Evolutionary conservation across 30 jellyfish, hydroid and myxozoan species (phyloP), one percentile per base, ranked within the genome.

Genomic region (Haliclystus octoradiatus): DNA sequence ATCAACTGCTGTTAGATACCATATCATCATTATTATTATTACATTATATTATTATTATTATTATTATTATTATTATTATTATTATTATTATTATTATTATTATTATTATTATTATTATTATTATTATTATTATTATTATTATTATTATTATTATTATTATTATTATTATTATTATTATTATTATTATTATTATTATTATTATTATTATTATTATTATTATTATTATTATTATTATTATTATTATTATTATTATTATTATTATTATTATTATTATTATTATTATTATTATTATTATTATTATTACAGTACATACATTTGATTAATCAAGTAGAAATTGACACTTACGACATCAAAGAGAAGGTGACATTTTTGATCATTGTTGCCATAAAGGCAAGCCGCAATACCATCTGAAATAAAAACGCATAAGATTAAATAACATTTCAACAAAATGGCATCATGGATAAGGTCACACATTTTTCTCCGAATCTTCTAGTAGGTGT

Each of bases 341-440:
- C 84, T 35, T 72, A 80, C 94, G 85, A 80, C 65, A 50, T 66
- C 68, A 49, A 80, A 80, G 9, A 80, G 80, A 52, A 80, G 30
- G 2, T 68, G 40, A 61, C 84, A 80, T 57, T 80, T 80, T 62
- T 80, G 78, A 3, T 69, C 49, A 75, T 69, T 34, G 9, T 79
- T 62, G 26, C 94, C 94, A 69, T 75, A 83, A 7, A 80, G 66
- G 51, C 94, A 80, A 19, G 72, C 76, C 9, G 94, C 65, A 12
- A 80, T 50, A 28, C 94, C 94, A 30, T 76, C 94, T 80, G 76
- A 24, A 71, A 68, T 0, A 46, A 33, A 52, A 40, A 60, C 23
- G 63, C 12, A 61, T 23, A 66, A 33, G 32, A 9, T 9, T 47
- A n/a, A 9, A n/a, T 47, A 47, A 47, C 13, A 47, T 47, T 47